Base-by-base conservation (phyloP, 2,888 invertebrate genomes). In the Aleiodes leptofemur region DNA sequence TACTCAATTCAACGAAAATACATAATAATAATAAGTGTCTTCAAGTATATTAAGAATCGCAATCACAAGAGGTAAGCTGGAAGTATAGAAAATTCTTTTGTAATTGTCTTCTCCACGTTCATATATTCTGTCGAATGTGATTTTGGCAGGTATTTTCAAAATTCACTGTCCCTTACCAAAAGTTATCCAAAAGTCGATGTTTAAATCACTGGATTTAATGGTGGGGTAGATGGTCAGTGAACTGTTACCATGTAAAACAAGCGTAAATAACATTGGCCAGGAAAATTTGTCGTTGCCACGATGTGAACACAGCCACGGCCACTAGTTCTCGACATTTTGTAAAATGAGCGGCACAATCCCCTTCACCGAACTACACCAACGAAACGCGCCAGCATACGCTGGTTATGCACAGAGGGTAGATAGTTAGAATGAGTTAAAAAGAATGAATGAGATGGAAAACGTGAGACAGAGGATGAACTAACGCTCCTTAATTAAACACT, bases 401-500 rank as follows among this genome's bases (percentile, higher is more conserved):
- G 72, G 57, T 64, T 29, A 61, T 31, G 23, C 48, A 34, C 9
- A 66, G 66, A 48, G 48, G 50, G 14, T 9, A 48, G 34, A 34
- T 34, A 61, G 11, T n/a, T n/a, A 61, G 6, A 34, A 13, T 31
- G 34, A 61, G 38, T 14, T 43, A 11, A 43, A 50, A 11, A 13
- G 50, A 31, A 8, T 34, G 38, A 38, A 38, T 9, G 38, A 16
- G 16, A 51, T 29, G 29, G 9, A 11, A 13, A 29, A 23, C 23
- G 50, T 16, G 23, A 50, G n/a, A 50, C 23, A 51, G 68, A 31
- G 79, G 78, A 74, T 82, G 83, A 87, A 86, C 86, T 84, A 87
- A 88, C 86, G 85, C 85, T 86, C 86, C 84, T 87, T 88, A 88
- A 88, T 88, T 88, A 88, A 88, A 86, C 85, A 83, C 82, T 80